Evolutionary conservation across 2,888 invertebrate genomes (phyloP), one percentile per base, ranked within the genome.

Genomic region (Xylota sylvarum): DNA sequence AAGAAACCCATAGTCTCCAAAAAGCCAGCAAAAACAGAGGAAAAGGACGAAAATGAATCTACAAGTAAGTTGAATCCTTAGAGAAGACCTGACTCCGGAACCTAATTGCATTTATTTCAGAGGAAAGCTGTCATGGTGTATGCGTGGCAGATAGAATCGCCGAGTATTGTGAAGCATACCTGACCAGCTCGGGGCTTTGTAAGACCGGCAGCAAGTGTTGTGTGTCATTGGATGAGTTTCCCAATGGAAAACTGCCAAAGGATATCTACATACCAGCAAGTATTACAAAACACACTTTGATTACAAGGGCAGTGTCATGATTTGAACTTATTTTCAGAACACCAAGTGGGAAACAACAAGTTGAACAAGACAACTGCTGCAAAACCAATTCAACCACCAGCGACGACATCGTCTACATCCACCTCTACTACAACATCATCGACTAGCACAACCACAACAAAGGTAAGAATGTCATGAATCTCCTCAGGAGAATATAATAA

Each of bases 81-180:
- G n/a, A 56, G 0, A 19, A n/a, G 23, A 3, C n/a, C n/a, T n/a
- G 10, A 14, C 9, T 88, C 35, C 76, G 3, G 3, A 1, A 5
- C 4, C 88, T 79, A 88, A 55, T 85, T 74, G 70, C 7, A 32
- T 6, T 46, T 19, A 48, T 46, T 69, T 12, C 56, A 89, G 89
- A 87, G 88, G 91, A 90, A 62, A 89, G 90, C 35, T 97, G 97
- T 89, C 95, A 96, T 0, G 97, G 97, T 4, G 96, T 97, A 6
- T 98, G 98, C 90, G 97, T 97, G 73, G 95, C 96, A 23, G 95
- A 96, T 67, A 94, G 96, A 27, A 95, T 97, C 83, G 95, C 97
- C 0, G 95, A 96, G 90, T 97, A 97, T 91, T 98, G 98, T 91
- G 97, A 97, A 89, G 97, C 97, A 0, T 96, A 97, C 89, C 93